These are phyloP conservation scores for Spilarctia lutea DNA, from an alignment of 2,888 invertebrate genomes.

Conservation along the genomic window DNA sequence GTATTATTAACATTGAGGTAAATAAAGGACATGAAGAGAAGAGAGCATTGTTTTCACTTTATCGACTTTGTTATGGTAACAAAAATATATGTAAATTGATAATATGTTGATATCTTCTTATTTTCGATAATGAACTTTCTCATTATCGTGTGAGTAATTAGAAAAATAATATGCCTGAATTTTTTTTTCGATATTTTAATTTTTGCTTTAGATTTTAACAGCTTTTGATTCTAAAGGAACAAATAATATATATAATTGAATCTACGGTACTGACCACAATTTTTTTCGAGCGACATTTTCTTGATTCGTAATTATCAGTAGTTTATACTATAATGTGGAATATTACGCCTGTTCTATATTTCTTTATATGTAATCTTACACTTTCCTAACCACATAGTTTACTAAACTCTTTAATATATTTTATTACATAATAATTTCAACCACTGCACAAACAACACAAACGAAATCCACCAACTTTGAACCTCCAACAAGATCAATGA, in stretches of 20 bases:
- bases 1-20: neutral
- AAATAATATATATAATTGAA: neutral
- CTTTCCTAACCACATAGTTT: neutral
- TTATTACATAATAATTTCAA: neutral
- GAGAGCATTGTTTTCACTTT: neutral
- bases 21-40: neutral
- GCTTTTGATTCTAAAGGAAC: neutral
- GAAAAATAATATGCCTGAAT: neutral
- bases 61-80: neutral
- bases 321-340: neutral
- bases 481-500: neutral
- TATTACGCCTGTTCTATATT: neutral
- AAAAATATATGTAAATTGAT: neutral
- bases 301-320: neutral
- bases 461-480: neutral
- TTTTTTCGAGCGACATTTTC: neutral
- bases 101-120: neutral
- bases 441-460: neutral
- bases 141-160: no score
- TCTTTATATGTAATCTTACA: neutral
- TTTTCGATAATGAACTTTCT: neutral
- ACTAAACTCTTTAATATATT: neutral
- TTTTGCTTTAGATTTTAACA: no score
- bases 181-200: neutral
- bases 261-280: neutral